Evolutionary conservation across 2,797 vertebrate genomes (phyloP).

Genomic region (Balearica regulorum): DNA sequence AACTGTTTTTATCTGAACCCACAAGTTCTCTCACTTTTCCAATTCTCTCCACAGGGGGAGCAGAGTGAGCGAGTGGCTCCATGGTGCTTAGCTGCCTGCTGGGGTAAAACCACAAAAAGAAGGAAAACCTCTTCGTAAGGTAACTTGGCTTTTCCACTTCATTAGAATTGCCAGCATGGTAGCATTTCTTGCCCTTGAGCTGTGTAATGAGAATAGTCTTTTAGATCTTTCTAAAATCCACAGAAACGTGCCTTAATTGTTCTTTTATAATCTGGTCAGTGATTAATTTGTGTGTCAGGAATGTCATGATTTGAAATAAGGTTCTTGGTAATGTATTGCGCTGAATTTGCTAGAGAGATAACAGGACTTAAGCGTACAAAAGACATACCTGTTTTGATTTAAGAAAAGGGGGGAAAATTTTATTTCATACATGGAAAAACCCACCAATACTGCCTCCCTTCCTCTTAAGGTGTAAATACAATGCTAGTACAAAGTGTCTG

Average conservation of each 20-base stretch:
- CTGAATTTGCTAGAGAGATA: neutral
- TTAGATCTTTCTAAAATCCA: neutral
- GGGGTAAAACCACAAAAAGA: constrained; percentile 22
- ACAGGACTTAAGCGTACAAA: neutral
- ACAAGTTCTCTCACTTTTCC: too few species aligned
- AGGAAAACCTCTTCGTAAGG: constrained; percentile 72
- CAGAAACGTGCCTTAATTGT: neutral
- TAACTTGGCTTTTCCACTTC: neutral
- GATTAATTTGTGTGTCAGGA: neutral
- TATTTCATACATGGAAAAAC: neutral
- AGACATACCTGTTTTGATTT: neutral
- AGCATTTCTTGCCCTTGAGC: neutral
- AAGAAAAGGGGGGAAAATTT: neutral
- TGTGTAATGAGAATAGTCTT: neutral
- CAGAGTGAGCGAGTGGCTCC: too few species aligned
- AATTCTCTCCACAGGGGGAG: too few species aligned
- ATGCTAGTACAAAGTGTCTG: neutral
- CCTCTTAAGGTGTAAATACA: neutral
- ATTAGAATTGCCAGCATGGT: neutral
- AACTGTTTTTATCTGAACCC: too few species aligned
- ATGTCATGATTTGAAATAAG: neutral
- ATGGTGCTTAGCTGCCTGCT: too few species aligned
- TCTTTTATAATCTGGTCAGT: neutral
- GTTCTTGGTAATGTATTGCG: neutral
- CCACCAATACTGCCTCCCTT: neutral